phyloP scores from a whole-genome alignment of 2,113 vertebrate genomes.

The Crypturellus undulatus region DNA sequence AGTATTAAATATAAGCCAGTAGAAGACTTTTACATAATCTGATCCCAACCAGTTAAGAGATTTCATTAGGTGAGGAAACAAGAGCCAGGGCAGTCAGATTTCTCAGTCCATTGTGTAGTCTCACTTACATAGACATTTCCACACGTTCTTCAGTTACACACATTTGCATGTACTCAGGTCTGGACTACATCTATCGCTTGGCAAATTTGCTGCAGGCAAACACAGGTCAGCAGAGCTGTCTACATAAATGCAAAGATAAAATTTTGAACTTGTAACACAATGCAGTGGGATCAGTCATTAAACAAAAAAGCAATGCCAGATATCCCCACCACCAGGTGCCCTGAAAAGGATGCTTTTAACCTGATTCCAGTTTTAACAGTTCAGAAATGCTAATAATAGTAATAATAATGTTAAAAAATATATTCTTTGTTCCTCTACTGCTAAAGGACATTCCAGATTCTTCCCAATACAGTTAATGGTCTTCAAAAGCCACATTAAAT shows the following conservation, averaged over 20 bases:
- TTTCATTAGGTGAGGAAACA: slow-evolving; percentile 36
- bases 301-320: neutral
- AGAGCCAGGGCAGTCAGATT: slow-evolving; percentile 36
- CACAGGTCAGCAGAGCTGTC: neutral
- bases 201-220: neutral
- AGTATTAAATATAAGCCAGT: neutral
- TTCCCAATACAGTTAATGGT: neutral
- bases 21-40: neutral
- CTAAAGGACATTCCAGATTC: neutral
- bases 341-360: neutral
- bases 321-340: neutral
- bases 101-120: slow-evolving; percentile 19
- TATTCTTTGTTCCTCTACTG: neutral
- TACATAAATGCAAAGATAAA: neutral
- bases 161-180: neutral
- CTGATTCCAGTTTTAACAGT: neutral
- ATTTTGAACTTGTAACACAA: neutral
- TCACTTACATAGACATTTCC: neutral
- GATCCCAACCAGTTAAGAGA: neutral
- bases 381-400: neutral
- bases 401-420: no score
- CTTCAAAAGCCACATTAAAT: neutral
- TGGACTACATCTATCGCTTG: neutral
- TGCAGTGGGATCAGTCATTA: neutral
- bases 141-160: neutral